These are phyloP conservation scores for Auanema freiburgensis DNA, from an alignment of 2,888 invertebrate genomes.

Conservation along the genomic window DNA sequence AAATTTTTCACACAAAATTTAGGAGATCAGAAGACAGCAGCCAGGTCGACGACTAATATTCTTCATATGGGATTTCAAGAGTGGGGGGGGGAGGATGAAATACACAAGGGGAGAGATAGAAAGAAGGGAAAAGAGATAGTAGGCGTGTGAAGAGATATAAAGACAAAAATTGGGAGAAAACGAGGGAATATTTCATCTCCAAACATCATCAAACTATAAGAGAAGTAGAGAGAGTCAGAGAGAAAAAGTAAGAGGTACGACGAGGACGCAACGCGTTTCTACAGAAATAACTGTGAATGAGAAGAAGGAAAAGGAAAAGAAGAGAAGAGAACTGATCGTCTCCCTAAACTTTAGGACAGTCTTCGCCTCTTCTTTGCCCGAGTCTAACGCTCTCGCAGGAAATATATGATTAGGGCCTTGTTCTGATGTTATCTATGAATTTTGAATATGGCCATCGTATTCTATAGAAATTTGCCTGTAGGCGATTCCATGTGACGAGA, in stretches of 20 bases:
- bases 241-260: slow-evolving; percentile 20
- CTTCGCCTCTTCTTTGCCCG: no score
- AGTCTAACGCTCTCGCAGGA: no score
- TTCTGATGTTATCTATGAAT: no score
- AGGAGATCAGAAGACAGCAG: no score
- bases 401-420: no score
- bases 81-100: neutral
- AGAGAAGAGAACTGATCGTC: neutral
- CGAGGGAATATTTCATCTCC: neutral
- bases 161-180: slow-evolving; percentile 14
- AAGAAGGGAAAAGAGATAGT: neutral
- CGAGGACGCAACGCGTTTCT: neutral
- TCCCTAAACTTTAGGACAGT: no score
- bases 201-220: neutral
- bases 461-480: no score
- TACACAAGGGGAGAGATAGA: neutral
- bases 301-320: neutral
- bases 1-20: no score
- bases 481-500: no score
- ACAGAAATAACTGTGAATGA: slow-evolving; percentile 1
- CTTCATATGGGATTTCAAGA: neutral
- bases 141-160: slow-evolving; percentile 12
- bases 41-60: neutral
- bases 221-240: slow-evolving; percentile 14
- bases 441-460: no score